Evolutionary conservation across 1,140 invertebrate genomes (phyloP), one percentile per base, ranked within the genome.

Genomic region (Hermatobates lingyangjiaoensis): DNA sequence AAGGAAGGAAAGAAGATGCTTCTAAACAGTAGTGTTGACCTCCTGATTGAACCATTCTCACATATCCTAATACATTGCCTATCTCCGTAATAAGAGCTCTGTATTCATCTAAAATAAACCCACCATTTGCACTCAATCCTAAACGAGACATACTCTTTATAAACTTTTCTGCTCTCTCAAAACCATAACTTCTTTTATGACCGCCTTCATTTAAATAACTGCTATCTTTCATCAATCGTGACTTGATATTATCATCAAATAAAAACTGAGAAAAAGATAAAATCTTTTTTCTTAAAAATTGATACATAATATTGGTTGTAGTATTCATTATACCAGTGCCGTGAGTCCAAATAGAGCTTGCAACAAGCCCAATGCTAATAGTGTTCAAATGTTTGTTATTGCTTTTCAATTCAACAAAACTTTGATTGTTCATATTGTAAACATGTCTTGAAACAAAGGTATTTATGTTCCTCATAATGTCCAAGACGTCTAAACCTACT

Each of bases 241-340:
- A 96, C 66, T 97, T 97, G 47, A 99, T 96, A 59, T 95, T 91
- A 68, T 98, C 95, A 67, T 98, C 93, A 65, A 85, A 98, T 58
- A 99, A 76, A 66, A 98, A 98, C 66, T 97, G 92, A 1, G 93
- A 98, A 64, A 98, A 95, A 2, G 83, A 82, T 57, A 84, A 83
- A 59, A 98, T 86, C 66, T 98, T 96, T 52, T 92, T 82, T 53
- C 85, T 76, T 40, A 99, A 70, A 68, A 95, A 97, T 67, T 95
- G 91, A 68, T 97, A 98, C 0, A 90, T 91, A 64, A 90, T 94
- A 64, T 98, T 97, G 61, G 80, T 85, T 1, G 91, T 94, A 0
- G 92, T 96, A 61, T 94, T 96, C 76, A 97, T 92, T 48, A 98
- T 92, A 2, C 95, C 95, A 23, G 83, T 89, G 26, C 95, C 95